Evolutionary conservation across 1,140 invertebrate genomes (phyloP), one percentile per base, ranked within the genome.

Genomic region (Saccostrea cuccullata): DNA sequence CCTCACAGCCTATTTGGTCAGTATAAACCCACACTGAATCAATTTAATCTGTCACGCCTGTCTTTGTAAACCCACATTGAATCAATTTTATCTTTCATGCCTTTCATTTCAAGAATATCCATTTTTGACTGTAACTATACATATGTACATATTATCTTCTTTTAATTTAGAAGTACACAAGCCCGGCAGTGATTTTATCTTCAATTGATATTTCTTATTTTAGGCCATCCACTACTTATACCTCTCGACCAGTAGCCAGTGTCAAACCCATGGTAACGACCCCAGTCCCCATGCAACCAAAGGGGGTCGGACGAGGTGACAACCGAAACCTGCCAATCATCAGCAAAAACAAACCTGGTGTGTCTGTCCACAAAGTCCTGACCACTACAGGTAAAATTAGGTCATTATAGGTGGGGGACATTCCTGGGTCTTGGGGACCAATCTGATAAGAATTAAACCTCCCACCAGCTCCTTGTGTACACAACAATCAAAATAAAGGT

Each of bases 291-390:
- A 92, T 93, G 91, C 89, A 90, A 87, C 87, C 90, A 55, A 92
- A 90, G 88, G 90, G 91, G 4, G 88, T 86, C 20, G 90, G 90
- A 6, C 82, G 85, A 15, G 88, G 88, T 40, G 86, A 88, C 5
- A 64, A 85, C 17, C n/a, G 67, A 15, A 85, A 87, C 15, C 88
- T 90, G 55, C 40, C 23, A 55, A 89, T 90, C 26, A 85, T 92
- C 47, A 91, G 90, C 55, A 86, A 89, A 36, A 87, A 86, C n/a
- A 91, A 90, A 87, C 98, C 98, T 95, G 98, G 98, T 85, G 98
- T 99, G 96, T 98, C 97, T 77, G 98, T 98, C 55, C 98, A 98
- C 94, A 98, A 98, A 95, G 98, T 99, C 96, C 98, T 97, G 8
- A 96, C 98, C 85, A 98, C 98, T 4, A 96, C 97, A 91, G 97